A percentile compares a stretch with the other conserved stretches of the same genome.
Conservation (phyloP, 2,888 invertebrate genomes). For the Thecophora atra region DNA sequence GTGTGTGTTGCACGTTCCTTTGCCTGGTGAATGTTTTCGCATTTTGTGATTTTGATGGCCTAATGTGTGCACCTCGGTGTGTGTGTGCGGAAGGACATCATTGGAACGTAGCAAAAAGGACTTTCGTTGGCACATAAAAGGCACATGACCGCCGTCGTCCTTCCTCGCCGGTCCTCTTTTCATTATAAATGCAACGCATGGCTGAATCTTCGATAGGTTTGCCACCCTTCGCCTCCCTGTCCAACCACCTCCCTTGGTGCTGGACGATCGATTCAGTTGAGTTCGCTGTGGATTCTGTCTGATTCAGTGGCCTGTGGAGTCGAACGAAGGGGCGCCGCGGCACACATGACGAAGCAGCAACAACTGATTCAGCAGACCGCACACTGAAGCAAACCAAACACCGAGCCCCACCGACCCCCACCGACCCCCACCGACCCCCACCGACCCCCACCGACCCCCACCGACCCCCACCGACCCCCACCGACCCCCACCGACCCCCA, state of each 20-base stretch:
- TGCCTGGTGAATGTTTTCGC: background rate
- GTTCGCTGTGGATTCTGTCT: background rate
- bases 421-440: background rate
- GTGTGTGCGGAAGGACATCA: conserved; percentile 10
- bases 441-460: background rate
- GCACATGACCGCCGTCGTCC: conserved; percentile 20
- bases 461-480: background rate
- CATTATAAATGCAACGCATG: conserved; percentile 40
- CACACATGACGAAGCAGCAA: conserved; percentile 27
- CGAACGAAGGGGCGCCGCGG: background rate
- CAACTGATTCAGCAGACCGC: conserved; percentile 30
- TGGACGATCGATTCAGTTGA: background rate
- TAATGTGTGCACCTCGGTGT: background rate
- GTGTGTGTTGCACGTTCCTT: too few relatives aligned
- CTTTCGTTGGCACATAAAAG: conserved; percentile 34
- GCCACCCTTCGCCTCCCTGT: background rate
- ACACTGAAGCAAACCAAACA: conserved; percentile 15
- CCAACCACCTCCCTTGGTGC: background rate
- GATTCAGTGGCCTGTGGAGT: background rate
- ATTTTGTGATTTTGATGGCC: conserved; percentile 27
- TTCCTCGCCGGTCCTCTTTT: conserved; percentile 23
- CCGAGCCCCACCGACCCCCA: background rate
- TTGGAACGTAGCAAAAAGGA: conserved; percentile 25
- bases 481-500: background rate
- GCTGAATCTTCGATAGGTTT: conserved; percentile 34